Percentiles rank a stretch among this genome's conserved stretches.
These are phyloP conservation scores for Vespertilio murinus DNA, from an alignment of 2,797 vertebrate species.

Conservation along the genomic window DNA sequence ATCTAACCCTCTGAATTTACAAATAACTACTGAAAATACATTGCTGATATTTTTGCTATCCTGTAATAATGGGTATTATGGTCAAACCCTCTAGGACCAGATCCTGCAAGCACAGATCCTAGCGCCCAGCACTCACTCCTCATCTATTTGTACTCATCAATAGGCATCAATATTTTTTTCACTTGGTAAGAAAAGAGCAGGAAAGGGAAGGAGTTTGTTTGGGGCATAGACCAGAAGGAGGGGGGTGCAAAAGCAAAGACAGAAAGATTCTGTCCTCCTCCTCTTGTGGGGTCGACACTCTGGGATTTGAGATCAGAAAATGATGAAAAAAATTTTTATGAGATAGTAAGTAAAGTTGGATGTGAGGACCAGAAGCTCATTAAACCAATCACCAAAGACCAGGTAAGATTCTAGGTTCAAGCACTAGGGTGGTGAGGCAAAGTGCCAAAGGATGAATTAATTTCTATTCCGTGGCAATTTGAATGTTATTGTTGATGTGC, in stretches of 20 bases:
- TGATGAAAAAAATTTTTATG: background rate
- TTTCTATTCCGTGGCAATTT: constrained; percentile 58
- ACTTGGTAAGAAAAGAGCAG: background rate
- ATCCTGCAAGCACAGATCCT: fast-evolving
- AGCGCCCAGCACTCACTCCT: no score
- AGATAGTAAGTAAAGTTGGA: background rate
- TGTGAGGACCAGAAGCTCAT: background rate
- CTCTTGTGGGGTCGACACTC: background rate
- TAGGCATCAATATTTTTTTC: background rate
- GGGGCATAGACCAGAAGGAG: background rate
- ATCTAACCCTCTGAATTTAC: background rate
- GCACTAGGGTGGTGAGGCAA: background rate
- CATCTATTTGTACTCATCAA: background rate
- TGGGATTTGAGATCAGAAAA: background rate
- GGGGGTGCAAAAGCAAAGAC: background rate
- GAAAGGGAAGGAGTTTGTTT: background rate
- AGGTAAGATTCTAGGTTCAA: background rate
- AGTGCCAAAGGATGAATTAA: constrained; percentile 36
- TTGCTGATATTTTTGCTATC: background rate
- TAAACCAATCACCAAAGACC: background rate
- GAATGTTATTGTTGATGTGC: constrained; percentile 57
- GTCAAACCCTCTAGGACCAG: background rate
- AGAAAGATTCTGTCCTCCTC: fast-evolving
- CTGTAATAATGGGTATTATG: fast-evolving
- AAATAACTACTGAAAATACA: background rate